These are phyloP conservation scores for Phymorhynchus buccinoides DNA, from an alignment of 1,140 invertebrate species.

Conservation along the genomic window DNA sequence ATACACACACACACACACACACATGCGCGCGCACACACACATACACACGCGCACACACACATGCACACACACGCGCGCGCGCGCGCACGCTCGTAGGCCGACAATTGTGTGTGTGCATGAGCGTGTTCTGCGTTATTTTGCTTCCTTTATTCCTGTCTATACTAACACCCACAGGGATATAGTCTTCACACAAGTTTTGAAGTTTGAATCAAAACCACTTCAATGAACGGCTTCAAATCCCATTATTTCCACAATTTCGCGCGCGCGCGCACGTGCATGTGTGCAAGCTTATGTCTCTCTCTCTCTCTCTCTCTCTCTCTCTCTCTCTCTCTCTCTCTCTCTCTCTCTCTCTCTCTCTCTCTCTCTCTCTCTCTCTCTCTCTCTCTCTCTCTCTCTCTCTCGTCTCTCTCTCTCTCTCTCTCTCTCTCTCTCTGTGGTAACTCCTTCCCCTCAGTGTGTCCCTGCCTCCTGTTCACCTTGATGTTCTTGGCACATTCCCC, in stretches of 20 bases:
- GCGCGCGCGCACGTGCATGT: not conserved
- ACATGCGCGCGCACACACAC: not conserved
- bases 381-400: conserved; percentile 5
- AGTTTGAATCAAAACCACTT: no score
- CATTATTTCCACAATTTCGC: no score
- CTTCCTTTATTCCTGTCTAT: no score
- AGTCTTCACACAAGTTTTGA: no score
- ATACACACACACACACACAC: not conserved
- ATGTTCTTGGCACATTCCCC: conserved; percentile 75
- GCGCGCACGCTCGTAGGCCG: not conserved
- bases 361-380: not conserved
- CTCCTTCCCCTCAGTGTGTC: no score
- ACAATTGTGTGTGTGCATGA: not conserved
- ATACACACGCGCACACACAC: conserved; percentile 1
- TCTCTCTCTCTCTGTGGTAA: conserved; percentile 72
- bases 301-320: not conserved
- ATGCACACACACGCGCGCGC: no score
- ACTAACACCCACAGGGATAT: no score
- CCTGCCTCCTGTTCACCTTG: conserved; percentile 35
- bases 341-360: not conserved
- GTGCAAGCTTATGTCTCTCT: not conserved
- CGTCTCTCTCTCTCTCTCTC: conserved; percentile 75
- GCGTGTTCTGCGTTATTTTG: no score
- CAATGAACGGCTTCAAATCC: no score
- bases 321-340: not conserved